phyloP scores from a whole-genome alignment of 64 coral and sea anemone genomes.

The Porites lutea region DNA sequence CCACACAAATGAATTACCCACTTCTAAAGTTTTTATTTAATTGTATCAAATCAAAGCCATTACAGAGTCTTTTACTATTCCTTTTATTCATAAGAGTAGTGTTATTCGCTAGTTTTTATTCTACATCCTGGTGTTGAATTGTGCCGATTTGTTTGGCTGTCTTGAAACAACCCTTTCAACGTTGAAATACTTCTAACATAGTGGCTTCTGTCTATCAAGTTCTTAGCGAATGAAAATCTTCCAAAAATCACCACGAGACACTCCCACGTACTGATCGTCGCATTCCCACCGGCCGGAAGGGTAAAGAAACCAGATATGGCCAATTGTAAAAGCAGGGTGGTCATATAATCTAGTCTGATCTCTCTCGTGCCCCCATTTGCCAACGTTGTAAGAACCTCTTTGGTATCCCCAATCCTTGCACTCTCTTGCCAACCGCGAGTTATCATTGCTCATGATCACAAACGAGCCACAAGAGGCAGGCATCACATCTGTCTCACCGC shows the following conservation, averaged over 20 bases:
- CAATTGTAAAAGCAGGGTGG: not conserved
- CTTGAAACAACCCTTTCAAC: too few species aligned
- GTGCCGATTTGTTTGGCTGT: too few species aligned
- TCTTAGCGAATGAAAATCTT: not conserved
- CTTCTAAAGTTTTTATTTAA: too few species aligned
- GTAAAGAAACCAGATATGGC: not conserved
- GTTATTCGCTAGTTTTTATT: too few species aligned
- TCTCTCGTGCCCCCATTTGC: not conserved
- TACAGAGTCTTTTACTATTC: too few species aligned
- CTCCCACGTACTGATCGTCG: not conserved
- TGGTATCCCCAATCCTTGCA: not conserved
- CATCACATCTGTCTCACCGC: not conserved
- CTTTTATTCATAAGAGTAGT: too few species aligned
- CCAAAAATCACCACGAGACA: slow-evolving; percentile 4
- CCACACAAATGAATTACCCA: too few species aligned
- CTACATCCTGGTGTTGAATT: too few species aligned
- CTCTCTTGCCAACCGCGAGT: not conserved
- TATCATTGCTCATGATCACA: not conserved
- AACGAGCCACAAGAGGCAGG: slow-evolving; percentile 12
- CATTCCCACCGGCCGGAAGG: not conserved
- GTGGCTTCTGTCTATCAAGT: not conserved
- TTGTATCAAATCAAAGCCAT: too few species aligned
- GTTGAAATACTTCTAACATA: too few species aligned
- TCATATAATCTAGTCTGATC: not conserved
- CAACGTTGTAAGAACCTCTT: not conserved